Evolutionary conservation across 2,888 invertebrate species (phyloP).

Genomic region (Cryptocheilus praepositus): DNA sequence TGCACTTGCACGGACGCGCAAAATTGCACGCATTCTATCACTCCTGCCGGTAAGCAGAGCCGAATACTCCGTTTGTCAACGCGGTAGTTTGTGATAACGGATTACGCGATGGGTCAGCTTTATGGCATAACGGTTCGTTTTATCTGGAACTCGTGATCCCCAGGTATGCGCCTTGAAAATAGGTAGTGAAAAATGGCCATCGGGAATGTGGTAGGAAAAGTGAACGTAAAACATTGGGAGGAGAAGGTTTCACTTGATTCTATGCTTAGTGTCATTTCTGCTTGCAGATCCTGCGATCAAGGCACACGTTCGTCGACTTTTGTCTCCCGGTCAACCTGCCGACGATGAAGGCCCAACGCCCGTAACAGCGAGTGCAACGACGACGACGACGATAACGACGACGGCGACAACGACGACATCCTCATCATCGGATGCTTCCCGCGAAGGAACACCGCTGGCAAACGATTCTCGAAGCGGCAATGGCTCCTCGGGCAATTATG

Average conservation of each 20-base stretch:
- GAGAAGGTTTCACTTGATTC: too few relatives aligned
- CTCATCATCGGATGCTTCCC: constrained; percentile 32
- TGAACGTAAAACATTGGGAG: too few relatives aligned
- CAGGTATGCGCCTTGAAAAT: too few relatives aligned
- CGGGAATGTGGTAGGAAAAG: too few relatives aligned
- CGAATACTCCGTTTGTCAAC: too few relatives aligned
- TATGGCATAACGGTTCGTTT: too few relatives aligned
- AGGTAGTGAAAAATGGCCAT: too few relatives aligned
- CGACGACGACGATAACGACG: background rate
- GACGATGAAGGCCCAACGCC: constrained; percentile 69
- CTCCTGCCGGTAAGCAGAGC: too few relatives aligned
- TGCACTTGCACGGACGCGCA: constrained; percentile 7
- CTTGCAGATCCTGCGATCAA: constrained; percentile 89
- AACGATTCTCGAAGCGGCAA: constrained; percentile 48
- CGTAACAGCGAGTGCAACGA: constrained; percentile 57
- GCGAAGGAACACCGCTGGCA: constrained; percentile 34
- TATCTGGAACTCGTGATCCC: too few relatives aligned
- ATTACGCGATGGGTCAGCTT: too few relatives aligned
- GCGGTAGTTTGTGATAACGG: too few relatives aligned
- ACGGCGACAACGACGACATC: constrained; percentile 2
- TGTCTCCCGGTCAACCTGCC: constrained; percentile 77
- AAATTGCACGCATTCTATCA: background rate
- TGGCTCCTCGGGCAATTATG: constrained; percentile 58
- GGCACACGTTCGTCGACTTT: constrained; percentile 84
- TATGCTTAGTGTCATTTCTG: constrained; percentile 9